phyloP scores from a whole-genome alignment of 2,888 invertebrate species.

The Eulithis testata region DNA sequence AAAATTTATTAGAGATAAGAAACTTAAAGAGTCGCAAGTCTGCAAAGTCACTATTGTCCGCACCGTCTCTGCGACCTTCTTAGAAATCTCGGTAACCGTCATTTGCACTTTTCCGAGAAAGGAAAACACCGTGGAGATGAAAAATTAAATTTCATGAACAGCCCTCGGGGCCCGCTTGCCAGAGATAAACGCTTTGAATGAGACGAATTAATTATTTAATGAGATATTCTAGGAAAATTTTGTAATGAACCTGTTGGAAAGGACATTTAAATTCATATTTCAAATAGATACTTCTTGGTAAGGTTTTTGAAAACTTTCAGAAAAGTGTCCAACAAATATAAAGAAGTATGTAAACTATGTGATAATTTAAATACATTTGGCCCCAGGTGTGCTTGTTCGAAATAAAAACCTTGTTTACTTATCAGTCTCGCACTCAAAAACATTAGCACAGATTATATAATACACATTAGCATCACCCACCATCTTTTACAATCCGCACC shows the following conservation, averaged over 20 bases:
- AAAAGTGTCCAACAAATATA: too few relatives aligned
- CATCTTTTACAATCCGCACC: conserved; percentile 24
- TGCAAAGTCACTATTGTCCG: conserved; percentile 49
- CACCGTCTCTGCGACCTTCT: conserved; percentile 57
- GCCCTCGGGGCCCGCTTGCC: conserved; percentile 40
- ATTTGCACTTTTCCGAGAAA: conserved; percentile 76
- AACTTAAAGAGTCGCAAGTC: conserved; percentile 47
- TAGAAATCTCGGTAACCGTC: conserved; percentile 72
- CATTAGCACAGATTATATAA: too few relatives aligned
- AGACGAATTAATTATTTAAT: conserved; percentile 38
- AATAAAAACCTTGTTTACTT: too few relatives aligned
- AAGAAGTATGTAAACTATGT: too few relatives aligned
- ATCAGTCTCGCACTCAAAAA: neutral
- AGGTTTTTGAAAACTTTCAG: too few relatives aligned
- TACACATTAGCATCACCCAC: conserved; percentile 35
- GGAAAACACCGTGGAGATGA: conserved; percentile 70
- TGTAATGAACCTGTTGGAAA: conserved; percentile 22
- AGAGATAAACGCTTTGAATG: conserved; percentile 34
- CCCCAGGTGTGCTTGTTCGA: too few relatives aligned
- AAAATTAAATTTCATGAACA: conserved; percentile 77
- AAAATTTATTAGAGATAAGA: too few relatives aligned
- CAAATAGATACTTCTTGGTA: conserved; percentile 20
- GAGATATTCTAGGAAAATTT: conserved; percentile 28
- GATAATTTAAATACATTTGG: too few relatives aligned
- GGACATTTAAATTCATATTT: conserved; percentile 27